Evolutionary conservation across 2,797 vertebrate species (phyloP).

Genomic region (Thripadectes ignobilis): DNA sequence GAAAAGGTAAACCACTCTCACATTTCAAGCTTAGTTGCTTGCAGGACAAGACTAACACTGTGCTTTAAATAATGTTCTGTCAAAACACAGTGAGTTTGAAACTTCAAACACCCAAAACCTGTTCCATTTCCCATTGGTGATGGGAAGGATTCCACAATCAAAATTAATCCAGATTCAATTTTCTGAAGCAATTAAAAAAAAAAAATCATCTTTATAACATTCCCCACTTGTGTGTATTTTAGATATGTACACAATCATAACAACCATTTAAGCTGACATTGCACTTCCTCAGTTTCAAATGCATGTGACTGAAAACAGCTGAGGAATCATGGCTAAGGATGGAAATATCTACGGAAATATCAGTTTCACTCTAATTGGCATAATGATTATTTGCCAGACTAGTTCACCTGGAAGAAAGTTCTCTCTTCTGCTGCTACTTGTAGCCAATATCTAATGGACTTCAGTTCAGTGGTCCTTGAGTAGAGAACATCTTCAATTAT

Average conservation of each 20-base stretch:
- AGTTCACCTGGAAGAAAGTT: not conserved
- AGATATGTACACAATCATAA: not conserved
- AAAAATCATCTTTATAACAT: not conserved
- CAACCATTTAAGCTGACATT: not conserved
- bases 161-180: not conserved
- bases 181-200: not conserved
- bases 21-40: not conserved
- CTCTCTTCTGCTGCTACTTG: not conserved
- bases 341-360: not conserved
- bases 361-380: not conserved
- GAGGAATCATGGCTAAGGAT: not conserved
- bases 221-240: not conserved
- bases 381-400: not conserved
- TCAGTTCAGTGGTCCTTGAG: not conserved
- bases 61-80: not conserved
- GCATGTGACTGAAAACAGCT: not conserved
- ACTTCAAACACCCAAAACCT: not conserved
- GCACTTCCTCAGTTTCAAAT: not conserved
- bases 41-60: not conserved
- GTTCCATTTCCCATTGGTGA: not conserved
- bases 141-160: not conserved
- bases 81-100: not conserved
- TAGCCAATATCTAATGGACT: not conserved
- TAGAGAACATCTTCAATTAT: not conserved
- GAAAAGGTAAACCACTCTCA: not conserved